phyloP scores from a whole-genome alignment of 2,113 vertebrate genomes.

The Proterorhinus semilunaris region DNA sequence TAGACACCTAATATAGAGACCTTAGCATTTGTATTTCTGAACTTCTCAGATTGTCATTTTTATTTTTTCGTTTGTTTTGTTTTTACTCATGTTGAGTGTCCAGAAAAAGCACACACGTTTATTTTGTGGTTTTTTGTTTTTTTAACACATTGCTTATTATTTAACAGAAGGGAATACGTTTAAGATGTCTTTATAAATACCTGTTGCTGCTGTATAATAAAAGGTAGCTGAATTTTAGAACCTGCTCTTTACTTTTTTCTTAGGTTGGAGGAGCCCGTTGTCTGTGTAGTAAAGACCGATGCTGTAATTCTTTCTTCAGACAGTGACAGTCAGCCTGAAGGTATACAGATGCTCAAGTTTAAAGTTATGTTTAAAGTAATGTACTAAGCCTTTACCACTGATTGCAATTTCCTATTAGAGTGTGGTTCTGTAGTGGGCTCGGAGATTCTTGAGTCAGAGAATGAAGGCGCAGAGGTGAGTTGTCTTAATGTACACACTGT shows the following conservation, averaged over 20 bases:
- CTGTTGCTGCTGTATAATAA: no score
- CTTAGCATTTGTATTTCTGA: no score
- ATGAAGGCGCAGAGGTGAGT: neutral
- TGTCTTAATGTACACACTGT: neutral
- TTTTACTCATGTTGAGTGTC: no score
- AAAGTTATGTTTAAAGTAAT: no score
- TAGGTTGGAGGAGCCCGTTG: slow-evolving; percentile 56
- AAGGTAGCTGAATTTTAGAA: neutral
- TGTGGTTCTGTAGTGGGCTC: slow-evolving; percentile 24
- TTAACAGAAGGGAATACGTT: no score
- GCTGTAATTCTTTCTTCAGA: slow-evolving; percentile 29
- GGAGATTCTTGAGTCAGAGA: slow-evolving; percentile 33
- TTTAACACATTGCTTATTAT: no score
- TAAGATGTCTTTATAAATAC: no score
- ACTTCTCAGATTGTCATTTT: no score
- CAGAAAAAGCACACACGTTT: no score
- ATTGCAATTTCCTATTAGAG: slow-evolving; percentile 41
- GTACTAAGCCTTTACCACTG: slow-evolving; percentile 30
- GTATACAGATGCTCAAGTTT: slow-evolving; percentile 34
- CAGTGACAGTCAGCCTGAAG: slow-evolving; percentile 45
- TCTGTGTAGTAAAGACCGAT: slow-evolving; percentile 15
- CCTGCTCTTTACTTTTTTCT: neutral
- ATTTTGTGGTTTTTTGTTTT: no score
- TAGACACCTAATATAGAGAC: no score
- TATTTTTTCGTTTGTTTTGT: no score